Evolutionary conservation across 2,797 vertebrate genomes (phyloP).

Genomic region (Distichodus sexfasciatus): DNA sequence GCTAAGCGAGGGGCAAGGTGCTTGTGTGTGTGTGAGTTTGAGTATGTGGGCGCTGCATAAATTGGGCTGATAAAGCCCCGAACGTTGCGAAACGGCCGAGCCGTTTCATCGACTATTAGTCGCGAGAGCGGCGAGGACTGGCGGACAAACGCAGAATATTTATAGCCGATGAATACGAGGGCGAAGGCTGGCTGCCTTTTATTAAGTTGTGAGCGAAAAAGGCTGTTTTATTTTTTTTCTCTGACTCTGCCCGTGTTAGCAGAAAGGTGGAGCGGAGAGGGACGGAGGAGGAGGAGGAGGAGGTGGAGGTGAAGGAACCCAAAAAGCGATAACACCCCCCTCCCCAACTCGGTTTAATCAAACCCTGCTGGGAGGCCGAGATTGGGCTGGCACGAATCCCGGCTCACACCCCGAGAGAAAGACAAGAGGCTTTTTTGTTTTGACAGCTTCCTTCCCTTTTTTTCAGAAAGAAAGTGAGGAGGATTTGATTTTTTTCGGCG

Average conservation of each 20-base stretch:
- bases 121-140: constrained; percentile 15
- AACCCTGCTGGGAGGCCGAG: constrained; percentile 33
- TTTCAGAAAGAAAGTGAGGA: background rate
- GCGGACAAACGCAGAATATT: constrained; percentile 41
- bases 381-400: constrained; percentile 35
- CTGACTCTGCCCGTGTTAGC: background rate
- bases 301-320: no score
- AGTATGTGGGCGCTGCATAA: constrained; percentile 3
- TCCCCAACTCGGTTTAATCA: constrained; percentile 36
- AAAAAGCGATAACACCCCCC: no score
- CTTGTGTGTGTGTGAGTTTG: no score
- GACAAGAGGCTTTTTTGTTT: constrained; percentile 27
- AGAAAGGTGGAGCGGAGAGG: no score
- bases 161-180: constrained; percentile 38
- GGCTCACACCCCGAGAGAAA: constrained; percentile 8
- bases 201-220: constrained; percentile 31
- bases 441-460: no score
- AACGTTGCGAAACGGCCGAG: constrained; percentile 37
- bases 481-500: constrained; percentile 5
- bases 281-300: no score
- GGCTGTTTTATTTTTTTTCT: background rate
- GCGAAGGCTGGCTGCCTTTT: constrained; percentile 26
- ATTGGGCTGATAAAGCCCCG: constrained; percentile 38
- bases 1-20: no score
- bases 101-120: constrained; percentile 50